Evolutionary conservation across 2,113 vertebrate species (phyloP).

Genomic region (Murina feae): DNA sequence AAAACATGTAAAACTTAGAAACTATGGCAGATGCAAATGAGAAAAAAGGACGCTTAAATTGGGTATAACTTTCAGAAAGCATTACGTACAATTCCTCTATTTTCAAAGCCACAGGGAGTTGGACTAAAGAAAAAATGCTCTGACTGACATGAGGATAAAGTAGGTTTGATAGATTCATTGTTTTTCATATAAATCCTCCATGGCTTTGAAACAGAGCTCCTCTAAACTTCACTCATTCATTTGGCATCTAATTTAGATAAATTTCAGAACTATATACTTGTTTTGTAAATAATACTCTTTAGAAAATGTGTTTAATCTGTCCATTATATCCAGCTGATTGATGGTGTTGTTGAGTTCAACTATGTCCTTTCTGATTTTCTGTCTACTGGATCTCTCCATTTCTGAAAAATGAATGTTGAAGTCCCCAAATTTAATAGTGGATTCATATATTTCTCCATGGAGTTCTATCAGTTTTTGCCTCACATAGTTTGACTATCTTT

Average conservation of each 20-base stretch:
- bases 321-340: not conserved
- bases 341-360: not conserved
- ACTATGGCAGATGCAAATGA: not conserved
- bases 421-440: not conserved
- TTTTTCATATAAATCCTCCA: not conserved
- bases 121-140: not conserved
- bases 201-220: slow-evolving; percentile 16
- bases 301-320: slow-evolving; percentile 3
- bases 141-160: slow-evolving; percentile 21
- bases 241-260: slow-evolving; percentile 8
- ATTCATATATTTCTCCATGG: not conserved
- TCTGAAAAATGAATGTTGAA: not conserved
- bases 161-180: slow-evolving; percentile 9
- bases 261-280: not conserved
- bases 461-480: not conserved
- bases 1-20: slow-evolving; percentile 1
- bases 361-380: not conserved
- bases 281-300: not conserved
- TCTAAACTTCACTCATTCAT: not conserved
- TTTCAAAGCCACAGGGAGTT: not conserved
- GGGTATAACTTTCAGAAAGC: not conserved
- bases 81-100: not conserved
- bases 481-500: not conserved
- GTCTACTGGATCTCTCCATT: not conserved
- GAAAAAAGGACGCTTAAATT: not conserved